phyloP scores from a whole-genome alignment of 2,113 vertebrate genomes.

The Nyctibius bracteatus region DNA sequence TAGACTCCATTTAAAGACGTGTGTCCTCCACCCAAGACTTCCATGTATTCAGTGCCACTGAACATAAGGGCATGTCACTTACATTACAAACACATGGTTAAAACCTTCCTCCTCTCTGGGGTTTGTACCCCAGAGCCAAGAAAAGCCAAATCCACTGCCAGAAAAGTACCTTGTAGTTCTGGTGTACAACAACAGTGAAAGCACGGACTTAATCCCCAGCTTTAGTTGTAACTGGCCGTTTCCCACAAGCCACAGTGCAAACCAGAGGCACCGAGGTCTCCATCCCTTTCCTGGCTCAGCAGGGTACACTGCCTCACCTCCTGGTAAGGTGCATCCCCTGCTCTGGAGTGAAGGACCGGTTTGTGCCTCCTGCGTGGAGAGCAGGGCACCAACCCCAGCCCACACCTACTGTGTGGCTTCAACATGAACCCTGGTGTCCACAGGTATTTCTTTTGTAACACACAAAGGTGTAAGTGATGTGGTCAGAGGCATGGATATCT shows the following conservation, averaged over 20 bases:
- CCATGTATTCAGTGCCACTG: accelerated
- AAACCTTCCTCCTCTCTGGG: neutral
- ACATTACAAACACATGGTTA: neutral
- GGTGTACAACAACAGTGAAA: neutral
- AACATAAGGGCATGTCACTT: neutral
- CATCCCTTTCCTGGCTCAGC: neutral
- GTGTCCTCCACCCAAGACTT: neutral
- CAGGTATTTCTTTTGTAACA: neutral
- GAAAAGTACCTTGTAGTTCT: neutral
- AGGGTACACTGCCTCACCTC: accelerated
- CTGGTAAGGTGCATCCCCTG: accelerated
- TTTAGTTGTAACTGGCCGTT: accelerated
- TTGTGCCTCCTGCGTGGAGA: accelerated
- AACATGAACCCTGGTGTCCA: neutral
- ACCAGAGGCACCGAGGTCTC: neutral
- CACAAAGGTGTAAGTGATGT: neutral
- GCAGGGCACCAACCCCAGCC: neutral
- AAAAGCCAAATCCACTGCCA: neutral
- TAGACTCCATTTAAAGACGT: neutral
- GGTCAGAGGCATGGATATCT: neutral
- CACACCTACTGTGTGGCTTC: neutral
- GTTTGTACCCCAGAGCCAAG: neutral
- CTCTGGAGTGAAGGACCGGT: neutral
- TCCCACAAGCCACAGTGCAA: neutral
- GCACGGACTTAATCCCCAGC: neutral